Base-by-base conservation (phyloP, 1,140 invertebrate species). In the Neotoxoptera formosana region DNA sequence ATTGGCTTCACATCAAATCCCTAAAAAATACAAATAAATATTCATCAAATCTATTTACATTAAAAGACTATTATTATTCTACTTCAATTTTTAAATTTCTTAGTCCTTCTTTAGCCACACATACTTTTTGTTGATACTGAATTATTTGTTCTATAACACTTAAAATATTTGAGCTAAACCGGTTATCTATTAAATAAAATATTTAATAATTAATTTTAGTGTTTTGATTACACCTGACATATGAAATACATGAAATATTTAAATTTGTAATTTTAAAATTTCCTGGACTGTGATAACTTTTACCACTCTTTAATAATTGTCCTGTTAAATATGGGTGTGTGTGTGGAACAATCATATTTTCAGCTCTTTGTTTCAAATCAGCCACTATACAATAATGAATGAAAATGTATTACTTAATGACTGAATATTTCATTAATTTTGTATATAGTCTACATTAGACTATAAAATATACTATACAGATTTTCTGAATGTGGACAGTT, bases 81-180 rank as follows among this genome's bases (percentile, higher is more conserved):
- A 88, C 86, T 47, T 93, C 48, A 90, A 93, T 83, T 90, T 81
- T 83, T 36, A 93, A 53, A 41, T 30, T n/a, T 81, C 25, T 47
- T 25, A 90, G 30, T 53, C 93, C 93, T 90, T 89, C 88, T 76
- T 81, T 89, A 53, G 45, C 41, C 11, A 36, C 30, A 76, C 93
- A 88, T 6, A 93, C 48, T 7, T 53, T 90, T 48, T 81, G 76
- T 56, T 93, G 93, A 53, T 93, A 93, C 8, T 60, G 87, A n/a
- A 90, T 34, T 48, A 81, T 81, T 36, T 90, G 36, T 36, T 76
- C 48, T 48, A 93, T 47, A 47, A 81, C n/a, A 56, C 36, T 41
- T 34, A 93, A 47, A 51, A 88, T 45, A 30, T 90, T 76, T 81
- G 47, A 48, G 11, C 88, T 90, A 81, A 90, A 93, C 11, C 41